These are phyloP conservation scores for Sarcophilus harrisii DNA, from an alignment of 2,797 vertebrate genomes.

Conservation along the genomic window DNA sequence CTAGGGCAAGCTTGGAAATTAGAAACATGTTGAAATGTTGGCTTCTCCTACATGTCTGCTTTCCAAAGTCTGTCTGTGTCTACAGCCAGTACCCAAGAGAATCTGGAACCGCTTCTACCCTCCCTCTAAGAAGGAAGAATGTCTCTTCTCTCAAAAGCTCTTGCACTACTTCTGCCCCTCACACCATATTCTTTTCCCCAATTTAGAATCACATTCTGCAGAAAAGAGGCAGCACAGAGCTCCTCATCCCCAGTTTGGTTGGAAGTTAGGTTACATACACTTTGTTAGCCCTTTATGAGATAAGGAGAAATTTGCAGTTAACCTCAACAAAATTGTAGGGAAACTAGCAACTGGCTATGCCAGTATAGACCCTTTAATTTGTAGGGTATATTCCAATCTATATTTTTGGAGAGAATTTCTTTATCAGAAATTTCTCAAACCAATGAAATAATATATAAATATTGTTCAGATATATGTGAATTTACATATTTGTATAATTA, in stretches of 20 bases:
- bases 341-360: not conserved
- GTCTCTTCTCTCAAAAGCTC: not conserved
- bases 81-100: not conserved
- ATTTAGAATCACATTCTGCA: not conserved
- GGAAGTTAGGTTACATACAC: not conserved
- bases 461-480: too few species aligned
- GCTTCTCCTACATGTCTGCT: not conserved
- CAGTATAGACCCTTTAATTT: not conserved
- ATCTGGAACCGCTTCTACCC: not conserved
- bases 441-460: too few species aligned
- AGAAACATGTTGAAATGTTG: conserved; percentile 1
- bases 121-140: not conserved
- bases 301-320: not conserved
- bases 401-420: too few species aligned
- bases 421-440: too few species aligned
- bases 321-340: not conserved
- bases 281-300: not conserved
- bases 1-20: not conserved
- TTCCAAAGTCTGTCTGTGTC: not conserved
- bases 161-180: not conserved
- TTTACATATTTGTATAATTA: too few species aligned
- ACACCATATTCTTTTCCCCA: not conserved
- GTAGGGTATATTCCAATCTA: too few species aligned
- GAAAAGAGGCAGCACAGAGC: not conserved
- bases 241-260: not conserved